phyloP scores from a whole-genome alignment of 2,797 vertebrate genomes.

The Threskiornis aethiopicus region DNA sequence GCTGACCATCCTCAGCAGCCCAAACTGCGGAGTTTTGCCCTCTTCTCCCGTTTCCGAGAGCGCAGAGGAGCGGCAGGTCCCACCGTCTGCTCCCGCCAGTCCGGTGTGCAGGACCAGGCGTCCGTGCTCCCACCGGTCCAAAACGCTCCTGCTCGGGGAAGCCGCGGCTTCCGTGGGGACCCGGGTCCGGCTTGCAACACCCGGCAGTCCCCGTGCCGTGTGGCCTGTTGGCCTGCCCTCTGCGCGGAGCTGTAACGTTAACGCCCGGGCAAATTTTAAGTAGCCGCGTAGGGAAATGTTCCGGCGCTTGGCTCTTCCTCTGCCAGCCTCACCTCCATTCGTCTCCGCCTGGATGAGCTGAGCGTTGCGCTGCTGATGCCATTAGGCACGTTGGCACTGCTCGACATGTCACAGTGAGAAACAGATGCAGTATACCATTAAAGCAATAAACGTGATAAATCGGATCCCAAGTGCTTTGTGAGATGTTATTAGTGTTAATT shows the following conservation, averaged over 20 bases:
- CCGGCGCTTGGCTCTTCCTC: neutral
- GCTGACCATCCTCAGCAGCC: neutral
- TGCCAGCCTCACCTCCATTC: neutral
- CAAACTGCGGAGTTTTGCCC: neutral
- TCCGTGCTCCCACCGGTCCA: fast-evolving
- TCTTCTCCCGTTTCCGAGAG: neutral
- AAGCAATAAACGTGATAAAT: conserved; percentile 62
- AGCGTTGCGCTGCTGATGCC: conserved; percentile 27
- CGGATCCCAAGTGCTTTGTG: conserved; percentile 45
- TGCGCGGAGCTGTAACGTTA: neutral
- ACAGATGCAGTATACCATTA: conserved; percentile 66
- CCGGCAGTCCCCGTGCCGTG: fast-evolving
- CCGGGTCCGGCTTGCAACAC: fast-evolving
- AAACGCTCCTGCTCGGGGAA: neutral
- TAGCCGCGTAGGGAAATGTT: neutral
- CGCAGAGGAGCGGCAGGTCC: neutral
- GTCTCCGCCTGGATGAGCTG: conserved; percentile 47
- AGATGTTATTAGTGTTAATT: conserved; percentile 62
- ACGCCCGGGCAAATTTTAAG: neutral
- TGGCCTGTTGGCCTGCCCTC: neutral
- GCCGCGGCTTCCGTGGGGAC: neutral
- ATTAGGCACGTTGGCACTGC: conserved; percentile 59
- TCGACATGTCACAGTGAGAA: conserved; percentile 57
- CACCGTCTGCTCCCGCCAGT: neutral
- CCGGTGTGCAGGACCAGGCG: neutral